These are phyloP conservation scores for Sebastes steindachneri DNA, from an alignment of 2,797 vertebrate species.

Conservation along the genomic window DNA sequence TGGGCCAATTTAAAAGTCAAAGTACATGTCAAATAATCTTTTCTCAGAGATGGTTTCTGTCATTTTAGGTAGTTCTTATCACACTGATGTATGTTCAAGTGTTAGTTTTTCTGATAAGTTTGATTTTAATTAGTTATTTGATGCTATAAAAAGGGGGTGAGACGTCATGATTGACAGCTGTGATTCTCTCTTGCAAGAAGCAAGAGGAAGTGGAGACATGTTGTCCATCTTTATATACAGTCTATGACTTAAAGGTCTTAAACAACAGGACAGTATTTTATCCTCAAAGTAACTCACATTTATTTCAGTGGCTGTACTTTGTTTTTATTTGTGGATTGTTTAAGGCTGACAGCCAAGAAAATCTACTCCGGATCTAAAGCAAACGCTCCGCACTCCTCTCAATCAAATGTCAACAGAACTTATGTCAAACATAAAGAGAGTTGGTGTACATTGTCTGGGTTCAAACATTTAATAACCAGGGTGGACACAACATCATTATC, in stretches of 20 bases:
- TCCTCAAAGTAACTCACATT: constrained; percentile 13
- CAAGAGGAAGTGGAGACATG: too few relatives aligned
- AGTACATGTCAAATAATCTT: too few relatives aligned
- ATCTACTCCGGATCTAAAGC: constrained; percentile 45
- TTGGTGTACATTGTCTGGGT: constrained; percentile 22
- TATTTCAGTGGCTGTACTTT: constrained; percentile 51
- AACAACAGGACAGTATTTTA: background rate
- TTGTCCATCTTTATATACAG: too few relatives aligned
- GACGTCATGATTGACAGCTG: too few relatives aligned
- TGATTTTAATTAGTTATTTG: too few relatives aligned
- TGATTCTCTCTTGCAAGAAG: too few relatives aligned
- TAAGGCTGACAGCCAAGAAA: constrained; percentile 61
- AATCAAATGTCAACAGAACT: constrained; percentile 39
- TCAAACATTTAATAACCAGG: constrained; percentile 33
- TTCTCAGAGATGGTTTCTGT: too few relatives aligned
- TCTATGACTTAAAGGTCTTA: background rate
- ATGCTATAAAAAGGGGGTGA: too few relatives aligned
- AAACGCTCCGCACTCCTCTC: constrained; percentile 36
- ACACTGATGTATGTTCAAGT: too few relatives aligned
- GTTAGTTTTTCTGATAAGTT: too few relatives aligned
- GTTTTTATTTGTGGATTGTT: constrained; percentile 61
- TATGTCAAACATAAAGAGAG: constrained; percentile 42
- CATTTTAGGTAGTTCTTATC: too few relatives aligned
- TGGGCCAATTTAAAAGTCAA: too few relatives aligned
- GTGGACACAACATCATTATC: constrained; percentile 15